Percentiles rank a stretch among this genome's conserved stretches.
phyloP scores from a whole-genome alignment of 1,140 invertebrate genomes.

The Agrilus planipennis region DNA sequence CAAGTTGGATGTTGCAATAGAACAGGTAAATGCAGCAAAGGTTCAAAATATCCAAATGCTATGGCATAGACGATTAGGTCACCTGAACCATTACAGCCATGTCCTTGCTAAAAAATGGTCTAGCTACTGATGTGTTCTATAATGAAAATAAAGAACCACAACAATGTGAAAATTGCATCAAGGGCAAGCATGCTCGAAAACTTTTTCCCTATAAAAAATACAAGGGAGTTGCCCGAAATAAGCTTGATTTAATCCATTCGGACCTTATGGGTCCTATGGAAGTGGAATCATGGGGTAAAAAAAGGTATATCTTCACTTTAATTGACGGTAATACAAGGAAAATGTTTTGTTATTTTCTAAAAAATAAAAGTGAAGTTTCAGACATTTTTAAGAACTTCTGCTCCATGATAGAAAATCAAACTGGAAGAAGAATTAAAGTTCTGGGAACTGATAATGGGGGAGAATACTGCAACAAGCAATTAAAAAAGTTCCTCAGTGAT shows the following conservation, averaged over 20 bases:
- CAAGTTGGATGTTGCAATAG: conserved; percentile 2
- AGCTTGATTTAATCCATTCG: conserved; percentile 14
- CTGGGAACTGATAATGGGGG: no score
- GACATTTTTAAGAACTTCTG: conserved; percentile 19
- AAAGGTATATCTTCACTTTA: conserved; percentile 29
- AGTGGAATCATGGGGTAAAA: conserved; percentile 14
- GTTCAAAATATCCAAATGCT: neutral
- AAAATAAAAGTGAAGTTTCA: conserved; percentile 22
- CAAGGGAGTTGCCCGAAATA: conserved; percentile 9
- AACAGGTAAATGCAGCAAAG: conserved; percentile 1
- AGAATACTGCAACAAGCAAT: no score
- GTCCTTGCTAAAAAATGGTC: no score
- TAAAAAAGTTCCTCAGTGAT: no score
- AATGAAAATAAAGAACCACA: conserved; percentile 2
- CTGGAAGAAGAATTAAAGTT: no score
- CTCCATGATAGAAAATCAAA: no score
- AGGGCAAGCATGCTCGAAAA: conserved; percentile 13
- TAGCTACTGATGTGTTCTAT: conserved; percentile 8
- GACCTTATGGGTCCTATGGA: conserved; percentile 15
- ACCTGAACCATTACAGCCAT: neutral
- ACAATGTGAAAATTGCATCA: conserved; percentile 12
- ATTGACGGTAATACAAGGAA: conserved; percentile 32
- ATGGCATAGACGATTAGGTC: neutral
- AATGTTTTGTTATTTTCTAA: conserved; percentile 20
- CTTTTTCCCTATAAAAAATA: conserved; percentile 9